Base-by-base conservation (phyloP, 2,113 vertebrate species). In the Agelaius phoeniceus region DNA sequence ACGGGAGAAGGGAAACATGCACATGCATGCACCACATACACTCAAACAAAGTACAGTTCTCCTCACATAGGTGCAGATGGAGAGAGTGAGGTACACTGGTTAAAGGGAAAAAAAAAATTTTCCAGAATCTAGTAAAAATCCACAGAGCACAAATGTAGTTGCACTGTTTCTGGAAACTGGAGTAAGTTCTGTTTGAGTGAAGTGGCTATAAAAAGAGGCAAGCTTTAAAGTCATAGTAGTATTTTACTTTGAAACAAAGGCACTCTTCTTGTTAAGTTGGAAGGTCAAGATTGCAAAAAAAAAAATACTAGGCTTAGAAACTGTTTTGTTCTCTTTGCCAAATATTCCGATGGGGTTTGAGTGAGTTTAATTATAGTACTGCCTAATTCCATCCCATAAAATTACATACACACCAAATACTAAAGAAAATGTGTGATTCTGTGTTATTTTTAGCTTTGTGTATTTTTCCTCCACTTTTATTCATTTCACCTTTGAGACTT, bases 401-500 rank as follows among this genome's bases (percentile, higher is more conserved):
- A 94, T 92, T 95, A 91, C 69, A 81, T 69, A 71, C 0, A 0
- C 26, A 62, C 17, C 39, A 78, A 94, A 85, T 72, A 87, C 67
- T 89, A 87, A 94, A 92, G 80, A 87, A 94, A 96, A 93, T 84
- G 48, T 87, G 83, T 84, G 83, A 95, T 80, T 92, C 85, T 61
- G 6, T 95, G 72, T 96, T 96, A 93, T 94, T 96, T 96, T 94
- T 96, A 97, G 43, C 72, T 90, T 92, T 90, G 58, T 4, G 6
- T 93, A 84, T 86, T 92, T 86, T 93, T 85, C 59, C 74, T 93
- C 67, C 66, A 96, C 89, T 96, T 97, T 95, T 87, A 92, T 95
- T 97, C 85, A 96, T 95, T 84, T 96, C 81, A 74, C 96, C 84
- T 94, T 62, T 85, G 96, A 96, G 96, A 96, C 89, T 76, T 92